Conservation (phyloP, 2,113 vertebrate genomes). For the Scytalopus superciliaris region DNA sequence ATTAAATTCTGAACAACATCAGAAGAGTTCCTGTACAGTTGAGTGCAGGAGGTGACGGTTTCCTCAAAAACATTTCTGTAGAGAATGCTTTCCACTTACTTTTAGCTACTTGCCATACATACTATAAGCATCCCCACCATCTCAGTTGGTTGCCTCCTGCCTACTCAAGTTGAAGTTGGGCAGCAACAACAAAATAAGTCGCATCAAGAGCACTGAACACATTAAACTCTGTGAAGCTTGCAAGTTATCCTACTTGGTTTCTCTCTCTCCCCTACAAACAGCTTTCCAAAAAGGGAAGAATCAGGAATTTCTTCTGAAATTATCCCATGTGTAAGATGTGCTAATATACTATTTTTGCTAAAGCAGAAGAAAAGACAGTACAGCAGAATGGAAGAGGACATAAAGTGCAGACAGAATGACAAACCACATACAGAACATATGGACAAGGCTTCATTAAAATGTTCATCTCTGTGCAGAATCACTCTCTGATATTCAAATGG, state of each 20-base stretch:
- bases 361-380: neutral
- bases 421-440: constrained; percentile 11
- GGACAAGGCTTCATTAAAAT: neutral
- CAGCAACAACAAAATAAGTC: neutral
- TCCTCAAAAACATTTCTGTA: neutral
- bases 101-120: neutral
- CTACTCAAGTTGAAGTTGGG: neutral
- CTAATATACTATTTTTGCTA: neutral
- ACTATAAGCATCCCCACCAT: neutral
- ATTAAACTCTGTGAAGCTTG: neutral
- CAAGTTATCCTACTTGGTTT: neutral
- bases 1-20: neutral
- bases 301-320: neutral
- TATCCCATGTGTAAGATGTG: neutral
- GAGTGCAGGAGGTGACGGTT: neutral
- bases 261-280: neutral
- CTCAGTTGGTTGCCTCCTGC: neutral
- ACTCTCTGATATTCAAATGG: neutral
- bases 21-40: neutral
- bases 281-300: neutral
- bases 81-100: neutral
- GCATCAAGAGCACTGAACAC: neutral
- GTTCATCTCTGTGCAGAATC: neutral
- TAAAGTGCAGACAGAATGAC: neutral
- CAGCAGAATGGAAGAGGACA: neutral